Evolutionary conservation across 2,888 invertebrate species (phyloP).

Genomic region (Thumatha senex): DNA sequence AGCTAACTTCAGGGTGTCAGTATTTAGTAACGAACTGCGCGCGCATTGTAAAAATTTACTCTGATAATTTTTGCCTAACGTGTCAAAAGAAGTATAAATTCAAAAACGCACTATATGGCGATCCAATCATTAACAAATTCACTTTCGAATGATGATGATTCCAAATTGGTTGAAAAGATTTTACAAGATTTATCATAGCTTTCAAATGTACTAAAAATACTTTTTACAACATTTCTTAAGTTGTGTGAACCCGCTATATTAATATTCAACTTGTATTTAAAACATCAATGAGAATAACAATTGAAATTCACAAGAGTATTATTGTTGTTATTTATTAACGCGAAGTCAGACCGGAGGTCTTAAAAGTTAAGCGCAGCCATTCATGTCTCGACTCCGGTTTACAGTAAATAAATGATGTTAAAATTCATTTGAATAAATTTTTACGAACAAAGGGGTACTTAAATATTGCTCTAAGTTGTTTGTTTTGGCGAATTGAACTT

Average conservation of each 20-base stretch:
- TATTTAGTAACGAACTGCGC: too few relatives aligned
- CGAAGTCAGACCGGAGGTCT: slow-evolving; percentile 19
- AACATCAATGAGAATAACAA: slow-evolving; percentile 1
- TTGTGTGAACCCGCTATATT: neutral
- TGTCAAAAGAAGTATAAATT: too few relatives aligned
- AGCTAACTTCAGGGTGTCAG: too few relatives aligned
- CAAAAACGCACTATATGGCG: too few relatives aligned
- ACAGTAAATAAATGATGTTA: slow-evolving; percentile 17
- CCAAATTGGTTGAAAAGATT: neutral
- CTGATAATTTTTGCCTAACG: too few relatives aligned
- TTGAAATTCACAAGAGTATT: neutral
- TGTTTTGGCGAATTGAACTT: too few relatives aligned
- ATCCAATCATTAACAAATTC: too few relatives aligned
- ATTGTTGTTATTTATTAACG: slow-evolving; percentile 23
- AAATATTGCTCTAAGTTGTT: too few relatives aligned
- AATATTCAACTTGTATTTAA: neutral
- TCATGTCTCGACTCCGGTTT: slow-evolving; percentile 7
- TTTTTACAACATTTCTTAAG: neutral
- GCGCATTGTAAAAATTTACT: too few relatives aligned
- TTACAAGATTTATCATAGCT: neutral
- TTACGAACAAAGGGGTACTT: neutral
- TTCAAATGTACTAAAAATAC: too few relatives aligned
- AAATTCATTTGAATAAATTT: slow-evolving; percentile 26
- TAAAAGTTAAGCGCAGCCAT: slow-evolving; percentile 13
- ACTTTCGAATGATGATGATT: too few relatives aligned